Evolutionary conservation across 2,113 vertebrate genomes (phyloP), one percentile per base, ranked within the genome.

Genomic region (Orycteropus afer): DNA sequence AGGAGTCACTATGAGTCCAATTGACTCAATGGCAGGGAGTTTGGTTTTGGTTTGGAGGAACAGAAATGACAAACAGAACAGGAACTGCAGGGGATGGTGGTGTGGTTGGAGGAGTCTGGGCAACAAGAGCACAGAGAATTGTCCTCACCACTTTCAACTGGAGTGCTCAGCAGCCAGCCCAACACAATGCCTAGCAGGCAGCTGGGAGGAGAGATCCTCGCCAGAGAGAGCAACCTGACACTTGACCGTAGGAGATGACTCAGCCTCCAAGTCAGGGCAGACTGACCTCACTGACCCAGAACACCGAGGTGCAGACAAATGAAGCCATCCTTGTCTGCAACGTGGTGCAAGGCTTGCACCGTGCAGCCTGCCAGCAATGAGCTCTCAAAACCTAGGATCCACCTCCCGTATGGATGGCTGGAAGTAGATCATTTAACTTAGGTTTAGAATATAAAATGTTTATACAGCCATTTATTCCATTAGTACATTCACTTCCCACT

Each of bases 391-490:
- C 15, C 65, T 80, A 80, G 55, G 3, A 73, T 89, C 65, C 32
- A 61, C 42, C 42, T 95, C 42, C 57, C 49, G 6, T n/a, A 77
- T 22, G 18, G 59, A 89, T 15, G 42, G 80, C 86, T 95, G 89
- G 80, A 89, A 94, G 71, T 63, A 85, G 74, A 86, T 63, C 80
- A 69, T 95, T 96, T 96, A 96, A 59, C 74, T 86, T 65, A 59
- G 55, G 80, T 90, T 91, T 87, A 85, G 76, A 95, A 91, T 89
- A 95, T 93, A 79, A 95, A 94, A 82, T 86, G 80, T 91, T 95
- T 96, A 91, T 84, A 74, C 47, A 95, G 96, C 77, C 77, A 96
- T 96, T 96, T 97, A 96, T 93, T 95, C 77, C 90, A 95, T 97
- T 93, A 96, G 86, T 53, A 89, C n/a, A 89, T 95, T 87, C 80